Percentiles rank a stretch among this genome's conserved stretches.
Conservation (phyloP, 2,888 invertebrate species). For the Drosophila ezoana region DNA sequence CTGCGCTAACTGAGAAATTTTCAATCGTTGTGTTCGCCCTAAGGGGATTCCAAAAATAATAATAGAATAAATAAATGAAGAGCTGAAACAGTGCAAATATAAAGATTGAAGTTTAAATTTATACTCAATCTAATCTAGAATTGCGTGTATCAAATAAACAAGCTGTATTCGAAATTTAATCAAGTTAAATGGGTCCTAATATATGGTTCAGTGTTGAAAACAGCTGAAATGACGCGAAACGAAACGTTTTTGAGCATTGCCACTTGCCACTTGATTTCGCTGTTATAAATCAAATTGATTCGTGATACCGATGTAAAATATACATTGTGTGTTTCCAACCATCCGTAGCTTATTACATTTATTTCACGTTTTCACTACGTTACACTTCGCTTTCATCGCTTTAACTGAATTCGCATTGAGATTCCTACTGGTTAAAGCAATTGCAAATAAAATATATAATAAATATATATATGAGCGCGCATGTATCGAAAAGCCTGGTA, state of each 20-base stretch:
- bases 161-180: too few species aligned
- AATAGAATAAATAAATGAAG: not conserved
- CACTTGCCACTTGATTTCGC: not conserved
- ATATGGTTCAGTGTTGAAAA: too few species aligned
- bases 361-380: constrained; percentile 23
- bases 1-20: constrained; percentile 23
- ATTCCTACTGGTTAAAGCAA: constrained; percentile 31
- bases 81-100: too few species aligned
- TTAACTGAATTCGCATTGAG: constrained; percentile 17
- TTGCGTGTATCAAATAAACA: too few species aligned
- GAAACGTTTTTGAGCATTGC: not conserved
- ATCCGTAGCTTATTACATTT: constrained; percentile 2
- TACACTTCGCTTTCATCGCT: not conserved
- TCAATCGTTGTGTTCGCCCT: constrained; percentile 16
- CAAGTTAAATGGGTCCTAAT: too few species aligned
- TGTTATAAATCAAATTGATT: constrained; percentile 20
- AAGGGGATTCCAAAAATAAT: constrained; percentile 14
- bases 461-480: too few species aligned
- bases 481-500: too few species aligned
- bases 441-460: not conserved
- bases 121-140: too few species aligned
- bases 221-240: not conserved
- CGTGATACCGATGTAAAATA: not conserved
- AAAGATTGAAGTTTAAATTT: too few species aligned
- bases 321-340: constrained; percentile 1